A percentile compares a stretch with the other conserved stretches of the same genome.
Conservation (phyloP, 2,113 vertebrate genomes). For the Genyomyrus donnyi region DNA sequence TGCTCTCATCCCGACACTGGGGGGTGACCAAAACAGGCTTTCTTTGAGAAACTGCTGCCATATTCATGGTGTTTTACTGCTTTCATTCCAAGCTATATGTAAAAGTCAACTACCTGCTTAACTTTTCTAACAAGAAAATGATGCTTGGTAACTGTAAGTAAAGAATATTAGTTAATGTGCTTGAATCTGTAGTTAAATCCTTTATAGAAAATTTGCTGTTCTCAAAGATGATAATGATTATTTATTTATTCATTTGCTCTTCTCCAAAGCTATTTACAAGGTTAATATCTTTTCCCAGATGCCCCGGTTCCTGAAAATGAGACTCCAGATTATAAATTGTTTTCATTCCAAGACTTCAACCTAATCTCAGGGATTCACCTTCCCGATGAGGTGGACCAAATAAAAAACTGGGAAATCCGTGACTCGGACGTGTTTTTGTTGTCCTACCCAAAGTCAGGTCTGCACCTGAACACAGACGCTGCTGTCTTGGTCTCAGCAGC, state of each 20-base stretch:
- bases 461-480: neutral
- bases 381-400: conserved; percentile 42
- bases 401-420: conserved; percentile 39
- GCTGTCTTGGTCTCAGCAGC: neutral
- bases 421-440: conserved; percentile 46
- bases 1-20: neutral
- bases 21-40: neutral
- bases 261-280: neutral
- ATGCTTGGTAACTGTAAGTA: neutral
- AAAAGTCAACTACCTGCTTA: neutral
- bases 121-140: neutral
- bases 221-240: neutral
- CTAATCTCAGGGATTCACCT: conserved; percentile 42
- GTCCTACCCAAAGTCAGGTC: conserved; percentile 57
- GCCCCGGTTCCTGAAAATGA: neutral
- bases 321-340: conserved; percentile 14
- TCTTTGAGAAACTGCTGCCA: neutral
- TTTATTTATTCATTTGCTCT: neutral
- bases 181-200: neutral
- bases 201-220: neutral
- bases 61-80: neutral
- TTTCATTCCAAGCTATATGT: neutral
- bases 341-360: conserved; percentile 35
- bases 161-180: neutral
- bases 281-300: neutral